Evolutionary conservation across 2,888 invertebrate species (phyloP), one percentile per base, ranked within the genome.

Genomic region (Ochlodes sylvanus): DNA sequence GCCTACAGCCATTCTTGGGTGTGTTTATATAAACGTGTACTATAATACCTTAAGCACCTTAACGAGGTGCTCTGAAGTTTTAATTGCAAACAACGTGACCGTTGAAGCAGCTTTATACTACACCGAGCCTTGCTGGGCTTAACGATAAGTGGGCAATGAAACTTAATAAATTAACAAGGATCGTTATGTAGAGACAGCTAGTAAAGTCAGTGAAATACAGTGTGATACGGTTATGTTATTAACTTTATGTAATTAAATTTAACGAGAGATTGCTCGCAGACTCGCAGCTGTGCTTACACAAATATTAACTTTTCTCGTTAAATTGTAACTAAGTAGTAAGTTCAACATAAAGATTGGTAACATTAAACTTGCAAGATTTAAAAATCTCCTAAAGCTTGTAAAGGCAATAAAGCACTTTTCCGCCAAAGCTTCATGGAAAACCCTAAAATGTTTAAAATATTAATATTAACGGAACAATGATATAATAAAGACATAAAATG

Each of bases 1-100:
- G 12, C 50, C 50, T 12, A 19, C 6, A 50, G 19, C 19, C 19
- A 19, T n/a, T 47, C 47, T 50, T 3, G 5, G 19, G 17, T 50
- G 47, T 9, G 9, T 50, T 19, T 19, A 19, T 21, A 19, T 42
- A 21, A 58, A 58, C 42, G 58, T 58, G 58, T 58, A 42, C 41
- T 42, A 21, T 42, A 58, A 58, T 42, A 42, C 58, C 42, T 58
- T 58, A 58, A 58, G 58, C 58, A 60, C 58, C 44, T 60, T 60
- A 60, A 60, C 58, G 58, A 60, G 44, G 38, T 19, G 27, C 15
- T 44, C 15, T 44, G 15, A 60, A 60, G 44, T 60, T 60, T 60
- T 60, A 60, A 60, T 60, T 60, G 58, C 58, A 60, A 21, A 60
- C 42, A 60, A 60, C 58, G 58, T 44, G 58, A 42, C 44, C 58